Evolutionary conservation across 35 echinoderm and acorn worm species (phyloP).

Genomic region (Lytechinus variegatus): DNA sequence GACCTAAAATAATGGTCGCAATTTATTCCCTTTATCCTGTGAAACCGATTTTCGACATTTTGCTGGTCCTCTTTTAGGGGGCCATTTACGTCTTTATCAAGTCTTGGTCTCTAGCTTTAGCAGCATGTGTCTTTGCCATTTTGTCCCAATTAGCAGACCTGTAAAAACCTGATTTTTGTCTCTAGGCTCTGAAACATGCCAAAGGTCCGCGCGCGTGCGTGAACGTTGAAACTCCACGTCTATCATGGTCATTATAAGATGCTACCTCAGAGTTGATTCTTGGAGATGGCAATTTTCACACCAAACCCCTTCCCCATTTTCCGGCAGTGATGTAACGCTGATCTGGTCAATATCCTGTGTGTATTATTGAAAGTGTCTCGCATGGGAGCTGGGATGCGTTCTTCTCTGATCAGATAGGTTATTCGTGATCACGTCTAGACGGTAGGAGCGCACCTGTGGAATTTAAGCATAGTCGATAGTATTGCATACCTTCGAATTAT

Average conservation of each 20-base stretch:
- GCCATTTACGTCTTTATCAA: not conserved
- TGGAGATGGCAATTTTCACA: conserved; percentile 14
- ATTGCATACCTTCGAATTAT: too few relatives aligned
- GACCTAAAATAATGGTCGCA: too few relatives aligned
- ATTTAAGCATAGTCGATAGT: not conserved
- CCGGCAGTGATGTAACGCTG: conserved; percentile 24
- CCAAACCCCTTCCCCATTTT: conserved; percentile 40
- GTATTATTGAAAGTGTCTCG: conserved; percentile 36
- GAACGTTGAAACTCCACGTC: not conserved
- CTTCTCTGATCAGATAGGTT: conserved; percentile 14
- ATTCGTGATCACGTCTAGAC: not conserved
- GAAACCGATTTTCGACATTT: too few relatives aligned
- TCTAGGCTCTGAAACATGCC: not conserved
- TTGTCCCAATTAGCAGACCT: not conserved
- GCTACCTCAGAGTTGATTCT: not conserved
- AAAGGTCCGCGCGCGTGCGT: not conserved
- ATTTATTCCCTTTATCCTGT: too few relatives aligned
- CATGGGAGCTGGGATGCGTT: not conserved
- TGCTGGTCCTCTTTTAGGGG: not conserved
- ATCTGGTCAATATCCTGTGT: conserved; percentile 42
- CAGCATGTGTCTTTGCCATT: not conserved
- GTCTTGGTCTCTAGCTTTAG: not conserved
- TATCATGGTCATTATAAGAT: not conserved
- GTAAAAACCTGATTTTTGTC: not conserved
- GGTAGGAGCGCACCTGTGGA: not conserved